These are phyloP conservation scores for Macrotrachela quadricornifera DNA, from an alignment of 1,140 invertebrate genomes.

Conservation along the genomic window DNA sequence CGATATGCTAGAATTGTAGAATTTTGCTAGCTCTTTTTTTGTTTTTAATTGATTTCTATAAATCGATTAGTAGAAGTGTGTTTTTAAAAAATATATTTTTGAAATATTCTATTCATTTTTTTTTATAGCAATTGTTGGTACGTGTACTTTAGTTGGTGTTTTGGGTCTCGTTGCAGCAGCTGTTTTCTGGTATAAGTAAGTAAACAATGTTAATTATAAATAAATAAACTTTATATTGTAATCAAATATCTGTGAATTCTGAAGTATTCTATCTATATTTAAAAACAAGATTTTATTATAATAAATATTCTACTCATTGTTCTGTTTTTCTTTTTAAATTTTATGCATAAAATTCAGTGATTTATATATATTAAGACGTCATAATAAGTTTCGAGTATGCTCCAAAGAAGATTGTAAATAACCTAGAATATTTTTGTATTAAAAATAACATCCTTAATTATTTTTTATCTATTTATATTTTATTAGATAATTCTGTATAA, in stretches of 20 bases:
- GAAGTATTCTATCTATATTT: background rate
- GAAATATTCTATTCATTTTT: too few relatives aligned
- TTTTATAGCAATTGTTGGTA: constrained; percentile 31
- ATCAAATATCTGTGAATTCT: background rate
- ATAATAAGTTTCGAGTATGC: too few relatives aligned
- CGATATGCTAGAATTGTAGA: too few relatives aligned
- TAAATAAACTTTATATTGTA: background rate
- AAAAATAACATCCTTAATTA: background rate
- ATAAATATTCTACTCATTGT: background rate
- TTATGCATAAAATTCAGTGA: constrained; percentile 11
- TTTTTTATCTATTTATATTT: background rate
- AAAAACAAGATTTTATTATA: too few relatives aligned
- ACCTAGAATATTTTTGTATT: background rate
- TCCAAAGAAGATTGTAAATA: background rate
- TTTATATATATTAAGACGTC: too few relatives aligned
- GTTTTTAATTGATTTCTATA: too few relatives aligned
- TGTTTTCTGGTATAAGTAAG: constrained; percentile 57
- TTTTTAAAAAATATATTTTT: too few relatives aligned
- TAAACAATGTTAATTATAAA: constrained; percentile 13
- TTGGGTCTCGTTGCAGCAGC: constrained; percentile 48
- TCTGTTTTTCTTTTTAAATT: constrained; percentile 1
- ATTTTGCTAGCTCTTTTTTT: too few relatives aligned
- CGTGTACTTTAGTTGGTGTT: constrained; percentile 31
- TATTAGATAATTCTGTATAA: background rate
- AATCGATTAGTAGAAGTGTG: too few relatives aligned